phyloP scores from a whole-genome alignment of 1,140 invertebrate genomes.

The Psix sp. region DNA sequence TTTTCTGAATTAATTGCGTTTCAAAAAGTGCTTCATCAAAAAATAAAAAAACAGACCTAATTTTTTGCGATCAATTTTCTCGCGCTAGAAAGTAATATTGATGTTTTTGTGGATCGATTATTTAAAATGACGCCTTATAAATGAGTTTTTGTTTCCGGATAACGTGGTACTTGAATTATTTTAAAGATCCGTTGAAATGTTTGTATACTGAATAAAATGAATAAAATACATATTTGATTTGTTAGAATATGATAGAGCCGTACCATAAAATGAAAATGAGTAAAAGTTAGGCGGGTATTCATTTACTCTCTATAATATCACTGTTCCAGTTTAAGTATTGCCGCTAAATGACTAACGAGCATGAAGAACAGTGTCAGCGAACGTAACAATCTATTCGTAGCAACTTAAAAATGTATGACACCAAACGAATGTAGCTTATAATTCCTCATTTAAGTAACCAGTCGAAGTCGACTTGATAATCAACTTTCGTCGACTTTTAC shows the following conservation, averaged over 20 bases:
- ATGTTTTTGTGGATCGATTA: too few species aligned
- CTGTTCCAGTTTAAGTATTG: conserved; percentile 32
- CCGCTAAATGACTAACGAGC: conserved; percentile 41
- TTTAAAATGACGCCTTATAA: too few species aligned
- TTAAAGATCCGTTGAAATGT: too few species aligned
- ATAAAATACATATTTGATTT: too few species aligned
- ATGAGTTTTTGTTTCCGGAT: too few species aligned
- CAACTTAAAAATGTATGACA: conserved; percentile 20
- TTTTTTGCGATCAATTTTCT: too few species aligned
- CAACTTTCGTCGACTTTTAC: conserved; percentile 17
- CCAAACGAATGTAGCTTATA: conserved; percentile 4
- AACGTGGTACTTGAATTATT: too few species aligned
- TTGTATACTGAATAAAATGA: too few species aligned
- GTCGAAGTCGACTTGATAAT: neutral
- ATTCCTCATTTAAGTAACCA: conserved; percentile 7
- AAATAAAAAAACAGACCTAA: neutral
- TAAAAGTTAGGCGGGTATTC: conserved; percentile 33
- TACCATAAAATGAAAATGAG: conserved; percentile 31
- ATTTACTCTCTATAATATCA: conserved; percentile 36
- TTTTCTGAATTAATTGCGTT: conserved; percentile 1
- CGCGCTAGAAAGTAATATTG: too few species aligned
- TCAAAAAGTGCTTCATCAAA: too few species aligned
- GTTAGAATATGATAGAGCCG: neutral
- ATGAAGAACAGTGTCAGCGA: conserved; percentile 43
- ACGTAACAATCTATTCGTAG: conserved; percentile 28